Percentiles rank a stretch among this genome's conserved stretches.
Conservation (phyloP, 2,113 vertebrate species). For the Cyanistes caeruleus region DNA sequence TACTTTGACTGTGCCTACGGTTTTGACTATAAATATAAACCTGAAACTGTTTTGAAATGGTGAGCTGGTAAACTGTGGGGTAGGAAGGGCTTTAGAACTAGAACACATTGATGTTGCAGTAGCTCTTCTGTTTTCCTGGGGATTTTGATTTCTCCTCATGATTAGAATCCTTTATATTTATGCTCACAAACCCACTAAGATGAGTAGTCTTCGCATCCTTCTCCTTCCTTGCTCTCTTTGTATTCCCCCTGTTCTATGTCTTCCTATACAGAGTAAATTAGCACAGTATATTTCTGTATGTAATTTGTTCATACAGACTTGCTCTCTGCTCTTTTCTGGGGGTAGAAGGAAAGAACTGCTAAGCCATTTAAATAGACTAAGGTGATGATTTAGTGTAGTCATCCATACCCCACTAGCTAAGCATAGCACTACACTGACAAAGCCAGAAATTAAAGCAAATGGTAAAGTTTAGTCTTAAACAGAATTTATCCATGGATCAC, state of each 20-base stretch:
- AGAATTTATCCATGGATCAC: neutral
- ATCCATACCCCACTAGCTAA: neutral
- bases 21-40: slow-evolving; percentile 4
- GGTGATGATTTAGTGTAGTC: neutral
- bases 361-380: neutral
- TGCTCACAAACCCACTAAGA: neutral
- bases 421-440: neutral
- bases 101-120: neutral
- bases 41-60: neutral
- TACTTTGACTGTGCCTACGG: neutral
- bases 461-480: neutral
- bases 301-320: neutral
- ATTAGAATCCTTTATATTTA: neutral
- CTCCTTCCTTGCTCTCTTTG: neutral
- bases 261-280: neutral
- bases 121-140: neutral
- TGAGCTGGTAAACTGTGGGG: neutral
- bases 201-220: neutral
- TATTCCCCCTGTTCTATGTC: neutral
- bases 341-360: neutral
- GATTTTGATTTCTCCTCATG: neutral
- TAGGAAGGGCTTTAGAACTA: neutral
- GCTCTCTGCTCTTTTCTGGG: neutral
- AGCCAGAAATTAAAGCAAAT: neutral
- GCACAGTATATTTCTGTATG: neutral